Evolutionary conservation across 1,140 invertebrate genomes (phyloP), one percentile per base, ranked within the genome.

Genomic region (Anastrepha ludens): DNA sequence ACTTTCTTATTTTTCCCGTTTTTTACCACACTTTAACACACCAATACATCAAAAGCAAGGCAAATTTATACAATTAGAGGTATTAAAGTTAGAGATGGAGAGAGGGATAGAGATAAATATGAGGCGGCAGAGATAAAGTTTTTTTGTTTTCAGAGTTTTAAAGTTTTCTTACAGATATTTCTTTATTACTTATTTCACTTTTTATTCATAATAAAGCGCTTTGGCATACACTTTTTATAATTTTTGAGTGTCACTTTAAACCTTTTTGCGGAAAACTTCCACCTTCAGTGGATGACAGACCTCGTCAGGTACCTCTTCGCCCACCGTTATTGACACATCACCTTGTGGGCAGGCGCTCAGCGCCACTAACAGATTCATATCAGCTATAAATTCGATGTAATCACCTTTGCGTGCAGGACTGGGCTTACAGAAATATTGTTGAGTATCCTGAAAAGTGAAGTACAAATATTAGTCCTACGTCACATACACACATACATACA

Each of bases 351-450:
- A 94, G 55, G 93, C 91, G 74, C 93, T 93, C 0, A 94, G 87
- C 50, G 93, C 94, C 20, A 94, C 94, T 85, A 94, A 88, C 41
- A 94, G 89, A 92, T 94, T 93, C 91, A 94, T 94, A 87, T 94
- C 94, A 17, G 94, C 94, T 78, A 94, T 93, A 86, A 94, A 94
- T 89, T 94, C 94, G 86, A 94, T 94, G 47, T 93, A 94, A 86
- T 94, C 94, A 8, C 94, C 94, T 88, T 93, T 93, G 87, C 89
- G 90, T 0, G 94, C 94, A 8, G 94, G 94, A 89, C 92, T 94
- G 0, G 92, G 92, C 87, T 94, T 94, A 88, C 92, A 93, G 88
- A 94, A 94, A 87, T 94, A 94, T 88, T 94, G 93, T 17, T 94
- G 90, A 11, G 94, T 94, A 67, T 94, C 91, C 90, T 91, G 87